Base-by-base conservation (phyloP, 2,797 vertebrate genomes). In the Chrosomus eos region DNA sequence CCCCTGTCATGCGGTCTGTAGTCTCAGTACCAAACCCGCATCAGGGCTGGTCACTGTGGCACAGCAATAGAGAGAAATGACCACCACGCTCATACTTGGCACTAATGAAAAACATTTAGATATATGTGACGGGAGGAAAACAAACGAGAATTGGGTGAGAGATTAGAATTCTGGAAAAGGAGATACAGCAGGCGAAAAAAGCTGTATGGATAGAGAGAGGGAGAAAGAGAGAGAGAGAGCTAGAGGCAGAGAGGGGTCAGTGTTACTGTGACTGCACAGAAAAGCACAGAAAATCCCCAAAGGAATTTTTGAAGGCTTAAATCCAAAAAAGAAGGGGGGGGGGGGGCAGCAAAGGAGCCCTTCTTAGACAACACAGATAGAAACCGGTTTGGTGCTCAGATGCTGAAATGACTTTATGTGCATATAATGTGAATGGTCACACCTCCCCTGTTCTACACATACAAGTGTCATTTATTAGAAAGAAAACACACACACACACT, bases 281-380 rank as follows among this genome's bases (percentile, higher is more conserved):
- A 92, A 94, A 93, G 93, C 91, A 84, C 83, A 84, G 76, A 85
- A 85, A 85, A 85, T 85, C 93, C 92, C 93, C 88, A 91, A 93
- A 90, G 94, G 94, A 93, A 94, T 94, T 94, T 87, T 92, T 91
- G 45, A 94, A 94, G 92, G 91, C 93, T 91, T 92, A 89, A 93
- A 92, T 93, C 92, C 93, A 91, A 91, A 92, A 92, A 91, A 92
- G 88, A 91, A 85, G 66, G 83, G 13, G 11, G 88, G 83, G 7
- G 1, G 55, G 68, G 31, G 71, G 82, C 55, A 43, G 84, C 33
- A 36, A 26, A 38, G 45, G 7, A 67, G 33, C 60, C 19, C 6
- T 26, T 79, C 75, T 80, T 62, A 82, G 33, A 45, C 80, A 82
- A 70, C 28, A 45, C 45, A 18, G n/a, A 55, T 66, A 74, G 68